Base-by-base conservation (phyloP, 2,797 vertebrate genomes). In the Tenualosa ilisha region DNA sequence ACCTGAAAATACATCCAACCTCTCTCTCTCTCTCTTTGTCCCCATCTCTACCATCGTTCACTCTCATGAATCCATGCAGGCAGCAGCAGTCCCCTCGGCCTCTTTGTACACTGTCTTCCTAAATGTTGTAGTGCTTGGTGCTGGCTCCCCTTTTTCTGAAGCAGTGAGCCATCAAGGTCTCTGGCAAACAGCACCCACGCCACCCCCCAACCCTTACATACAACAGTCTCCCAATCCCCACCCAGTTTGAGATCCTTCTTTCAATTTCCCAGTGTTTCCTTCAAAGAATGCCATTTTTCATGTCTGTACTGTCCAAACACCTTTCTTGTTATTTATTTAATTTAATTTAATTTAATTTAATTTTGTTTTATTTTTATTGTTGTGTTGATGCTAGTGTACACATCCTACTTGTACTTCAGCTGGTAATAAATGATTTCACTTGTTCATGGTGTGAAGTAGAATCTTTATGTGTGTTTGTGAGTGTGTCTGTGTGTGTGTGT, bases 211-310 rank as follows among this genome's bases (percentile, higher is more conserved):
- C 17, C 15, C 54, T 3, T 6, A 17, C 53, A 54, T 5, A 53
- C 53, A 54, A 22, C 59, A 24, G 12, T 24, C 59, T 56, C 59
- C 59, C 59, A 6, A 43, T 56, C 59, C 59, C 59, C n/a, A 43
- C 20, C 17, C 37, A 79, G n/a, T 79, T 7, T 79, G 68, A 46
- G 37, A 6, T 43, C 31, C 15, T 37, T 40, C n/a, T 20, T 43
- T 75, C 37, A 79, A 43, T 79, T 24, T 79, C 40, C 72, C 72
- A 22, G 17, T 43, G 37, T 79, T 79, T 9, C 7, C 17, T 79
- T 17, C 40, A 79, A 79, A 79, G 40, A 20, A 46, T 43, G 40
- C 17, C 40, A 61, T 63, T 79, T 79, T 79, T 79, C 72, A 79
- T 22, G 72, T 22, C 2, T 46, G 46, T 46, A 22, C 40, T 22